Conservation (phyloP, 1,140 invertebrate genomes). For the Panonychus citri region DNA sequence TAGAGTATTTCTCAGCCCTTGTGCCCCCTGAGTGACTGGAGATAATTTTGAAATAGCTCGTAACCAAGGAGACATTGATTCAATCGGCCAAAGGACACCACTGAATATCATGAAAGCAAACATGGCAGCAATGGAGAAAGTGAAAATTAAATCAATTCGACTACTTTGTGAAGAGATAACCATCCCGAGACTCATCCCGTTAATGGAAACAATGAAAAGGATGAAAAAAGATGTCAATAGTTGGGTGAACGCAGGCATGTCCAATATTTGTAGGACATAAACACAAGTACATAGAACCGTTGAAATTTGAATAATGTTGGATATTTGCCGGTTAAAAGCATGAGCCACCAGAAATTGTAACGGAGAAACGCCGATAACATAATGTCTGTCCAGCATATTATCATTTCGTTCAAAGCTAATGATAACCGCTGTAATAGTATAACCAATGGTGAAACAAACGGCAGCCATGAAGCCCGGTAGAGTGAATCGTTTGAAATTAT, state of each 20-base stretch:
- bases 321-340: neutral
- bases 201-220: constrained; percentile 41
- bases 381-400: constrained; percentile 1
- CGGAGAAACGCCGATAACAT: neutral
- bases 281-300: neutral
- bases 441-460: neutral
- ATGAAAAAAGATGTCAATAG: neutral
- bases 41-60: constrained; percentile 54
- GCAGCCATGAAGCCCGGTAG: neutral
- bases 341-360: neutral
- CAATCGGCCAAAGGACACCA: constrained; percentile 74
- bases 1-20: constrained; percentile 58
- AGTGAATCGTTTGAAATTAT: neutral
- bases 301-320: neutral
- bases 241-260: neutral
- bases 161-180: constrained; percentile 44
- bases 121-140: neutral
- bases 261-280: neutral
- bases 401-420: neutral
- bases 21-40: constrained; percentile 68
- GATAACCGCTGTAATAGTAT: neutral
- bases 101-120: constrained; percentile 21
- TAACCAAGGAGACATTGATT: constrained; percentile 63
- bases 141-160: neutral
- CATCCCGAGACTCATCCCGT: constrained; percentile 79